Evolutionary conservation across 2,888 invertebrate species (phyloP).

Genomic region (Aplocera efformata): DNA sequence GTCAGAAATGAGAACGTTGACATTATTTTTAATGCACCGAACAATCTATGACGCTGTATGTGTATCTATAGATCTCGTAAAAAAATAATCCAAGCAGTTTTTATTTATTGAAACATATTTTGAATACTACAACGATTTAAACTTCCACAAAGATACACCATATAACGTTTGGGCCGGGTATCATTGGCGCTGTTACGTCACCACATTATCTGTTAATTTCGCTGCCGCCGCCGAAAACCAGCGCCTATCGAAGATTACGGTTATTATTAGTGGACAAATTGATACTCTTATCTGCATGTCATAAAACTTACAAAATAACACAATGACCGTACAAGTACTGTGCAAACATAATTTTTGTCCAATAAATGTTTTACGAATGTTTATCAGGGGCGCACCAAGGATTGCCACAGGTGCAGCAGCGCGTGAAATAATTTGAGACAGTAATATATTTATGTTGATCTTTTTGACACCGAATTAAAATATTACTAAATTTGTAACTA

Average conservation of each 20-base stretch:
- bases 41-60: too few relatives aligned
- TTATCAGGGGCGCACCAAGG: constrained; percentile 11
- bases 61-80: too few relatives aligned
- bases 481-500: too few relatives aligned
- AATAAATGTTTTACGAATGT: constrained; percentile 32
- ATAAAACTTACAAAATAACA: constrained; percentile 65
- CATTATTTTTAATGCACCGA: too few relatives aligned
- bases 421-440: background rate
- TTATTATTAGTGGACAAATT: constrained; percentile 61
- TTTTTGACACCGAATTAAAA: too few relatives aligned
- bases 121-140: too few relatives aligned
- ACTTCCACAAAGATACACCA: background rate
- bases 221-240: constrained; percentile 48
- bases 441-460: constrained; percentile 1
- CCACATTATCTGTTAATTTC: constrained; percentile 56
- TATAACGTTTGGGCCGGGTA: too few relatives aligned
- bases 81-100: too few relatives aligned
- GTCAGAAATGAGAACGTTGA: too few relatives aligned
- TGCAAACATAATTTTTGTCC: constrained; percentile 62
- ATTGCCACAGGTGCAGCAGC: background rate
- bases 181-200: constrained; percentile 11
- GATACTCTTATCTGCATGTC: constrained; percentile 63
- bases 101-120: too few relatives aligned
- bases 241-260: constrained; percentile 54
- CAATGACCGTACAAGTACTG: constrained; percentile 61